phyloP scores from a whole-genome alignment of 2,797 vertebrate genomes.

The Fratercula arctica region DNA sequence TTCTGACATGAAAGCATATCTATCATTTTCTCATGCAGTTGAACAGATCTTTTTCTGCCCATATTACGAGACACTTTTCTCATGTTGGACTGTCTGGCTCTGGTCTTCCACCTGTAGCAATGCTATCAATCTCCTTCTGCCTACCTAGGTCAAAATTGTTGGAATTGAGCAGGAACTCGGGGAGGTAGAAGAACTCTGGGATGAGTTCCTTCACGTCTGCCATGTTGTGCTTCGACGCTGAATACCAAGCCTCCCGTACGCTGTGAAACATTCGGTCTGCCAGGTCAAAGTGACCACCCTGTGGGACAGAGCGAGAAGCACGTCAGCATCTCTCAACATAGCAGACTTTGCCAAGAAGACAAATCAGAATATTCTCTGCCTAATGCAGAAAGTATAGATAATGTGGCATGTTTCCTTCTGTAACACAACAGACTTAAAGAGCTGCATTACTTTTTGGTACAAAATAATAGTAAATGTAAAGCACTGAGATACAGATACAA shows the following conservation, averaged over 20 bases:
- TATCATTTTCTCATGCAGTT: not conserved
- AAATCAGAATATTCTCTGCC: not conserved
- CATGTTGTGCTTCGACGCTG: conserved; percentile 99
- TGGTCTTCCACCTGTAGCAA: accelerated
- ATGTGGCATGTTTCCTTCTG: accelerated
- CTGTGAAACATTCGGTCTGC: conserved; percentile 99
- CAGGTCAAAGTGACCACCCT: conserved; percentile 98
- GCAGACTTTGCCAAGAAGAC: not conserved
- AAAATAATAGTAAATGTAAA: not conserved
- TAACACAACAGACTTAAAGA: not conserved
- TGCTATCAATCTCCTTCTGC: not conserved
- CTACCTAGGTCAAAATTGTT: conserved; percentile 97
- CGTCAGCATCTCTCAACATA: not conserved
- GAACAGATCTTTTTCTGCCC: not conserved
- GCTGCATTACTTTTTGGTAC: not conserved
- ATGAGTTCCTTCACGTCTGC: conserved; percentile 98
- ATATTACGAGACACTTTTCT: accelerated
- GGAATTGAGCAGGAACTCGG: conserved; percentile 95
- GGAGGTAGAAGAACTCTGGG: conserved; percentile 98
- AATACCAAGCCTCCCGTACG: conserved; percentile 94
- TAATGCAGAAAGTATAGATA: not conserved
- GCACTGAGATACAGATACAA: accelerated
- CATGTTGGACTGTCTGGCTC: not conserved
- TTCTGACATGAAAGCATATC: too few relatives aligned
- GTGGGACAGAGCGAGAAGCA: not conserved